Conservation (phyloP, 2,888 invertebrate genomes). For the Andrena flavipes region DNA sequence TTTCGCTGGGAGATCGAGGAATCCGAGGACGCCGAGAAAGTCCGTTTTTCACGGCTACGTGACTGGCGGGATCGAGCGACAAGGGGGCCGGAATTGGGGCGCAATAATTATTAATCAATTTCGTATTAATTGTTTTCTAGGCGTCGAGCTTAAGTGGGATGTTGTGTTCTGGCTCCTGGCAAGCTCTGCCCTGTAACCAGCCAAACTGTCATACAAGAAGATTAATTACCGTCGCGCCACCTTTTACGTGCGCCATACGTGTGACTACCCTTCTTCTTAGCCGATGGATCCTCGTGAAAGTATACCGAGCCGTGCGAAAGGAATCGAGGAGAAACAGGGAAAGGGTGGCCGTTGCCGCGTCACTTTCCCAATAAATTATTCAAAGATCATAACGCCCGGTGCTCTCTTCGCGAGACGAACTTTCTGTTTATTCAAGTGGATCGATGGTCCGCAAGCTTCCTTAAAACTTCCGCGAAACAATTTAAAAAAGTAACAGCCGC, state of each 20-base stretch:
- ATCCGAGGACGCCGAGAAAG: constrained; percentile 26
- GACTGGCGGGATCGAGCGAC: constrained; percentile 48
- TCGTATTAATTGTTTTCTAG: constrained; percentile 81
- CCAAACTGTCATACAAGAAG: constrained; percentile 78
- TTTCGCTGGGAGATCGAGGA: not conserved
- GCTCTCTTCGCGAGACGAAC: not conserved
- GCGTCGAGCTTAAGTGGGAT: constrained; percentile 80
- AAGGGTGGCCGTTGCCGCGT: not conserved
- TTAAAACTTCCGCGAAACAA: constrained; percentile 11
- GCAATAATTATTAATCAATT: constrained; percentile 83
- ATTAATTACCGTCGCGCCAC: constrained; percentile 76
- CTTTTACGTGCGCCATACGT: constrained; percentile 72
- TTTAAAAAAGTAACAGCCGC: constrained; percentile 11
- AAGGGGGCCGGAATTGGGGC: constrained; percentile 66
- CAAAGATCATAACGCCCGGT: not conserved
- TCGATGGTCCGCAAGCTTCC: not conserved
- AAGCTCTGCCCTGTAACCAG: constrained; percentile 73
- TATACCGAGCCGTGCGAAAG: constrained; percentile 32
- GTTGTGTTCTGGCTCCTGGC: constrained; percentile 79
- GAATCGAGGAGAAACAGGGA: constrained; percentile 21
- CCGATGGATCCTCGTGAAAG: constrained; percentile 48
- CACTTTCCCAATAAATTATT: not conserved
- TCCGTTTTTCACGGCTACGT: constrained; percentile 49
- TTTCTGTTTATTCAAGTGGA: constrained; percentile 23
- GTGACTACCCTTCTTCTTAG: constrained; percentile 57